A percentile compares a stretch with the other conserved stretches of the same genome.
Evolutionary conservation across 2,888 invertebrate genomes (phyloP).

Genomic region (Cactoblastis cactorum): DNA sequence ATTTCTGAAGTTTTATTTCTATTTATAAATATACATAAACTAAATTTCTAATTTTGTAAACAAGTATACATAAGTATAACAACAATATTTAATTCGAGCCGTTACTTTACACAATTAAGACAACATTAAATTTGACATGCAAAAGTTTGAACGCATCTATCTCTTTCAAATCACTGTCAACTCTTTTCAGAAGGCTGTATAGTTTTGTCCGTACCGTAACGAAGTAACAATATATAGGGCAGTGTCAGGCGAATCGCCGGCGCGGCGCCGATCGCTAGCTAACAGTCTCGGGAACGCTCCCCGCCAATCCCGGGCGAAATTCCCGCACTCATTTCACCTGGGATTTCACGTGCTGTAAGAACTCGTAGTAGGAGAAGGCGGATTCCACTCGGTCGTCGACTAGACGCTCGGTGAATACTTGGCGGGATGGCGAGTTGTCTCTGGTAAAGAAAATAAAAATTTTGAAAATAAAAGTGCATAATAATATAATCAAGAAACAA

Average conservation of each 20-base stretch:
- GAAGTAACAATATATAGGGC: conserved; percentile 32
- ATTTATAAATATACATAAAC: no score
- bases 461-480: no score
- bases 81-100: no score
- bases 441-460: conserved; percentile 76
- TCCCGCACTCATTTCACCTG: conserved; percentile 87
- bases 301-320: conserved; percentile 18
- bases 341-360: conserved; percentile 95
- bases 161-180: background rate
- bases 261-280: conserved; percentile 16
- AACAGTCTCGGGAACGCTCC: conserved; percentile 15
- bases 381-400: conserved; percentile 97
- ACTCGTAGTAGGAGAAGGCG: conserved; percentile 97
- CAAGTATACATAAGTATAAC: no score
- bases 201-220: background rate
- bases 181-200: background rate
- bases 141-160: no score
- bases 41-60: no score
- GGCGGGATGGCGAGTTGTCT: conserved; percentile 93
- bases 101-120: no score
- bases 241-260: no score
- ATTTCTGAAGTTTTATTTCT: no score
- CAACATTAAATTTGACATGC: no score
- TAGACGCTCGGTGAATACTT: conserved; percentile 91
- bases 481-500: background rate